Conservation (phyloP, 2,797 vertebrate genomes). For the Manis pentadactyla region DNA sequence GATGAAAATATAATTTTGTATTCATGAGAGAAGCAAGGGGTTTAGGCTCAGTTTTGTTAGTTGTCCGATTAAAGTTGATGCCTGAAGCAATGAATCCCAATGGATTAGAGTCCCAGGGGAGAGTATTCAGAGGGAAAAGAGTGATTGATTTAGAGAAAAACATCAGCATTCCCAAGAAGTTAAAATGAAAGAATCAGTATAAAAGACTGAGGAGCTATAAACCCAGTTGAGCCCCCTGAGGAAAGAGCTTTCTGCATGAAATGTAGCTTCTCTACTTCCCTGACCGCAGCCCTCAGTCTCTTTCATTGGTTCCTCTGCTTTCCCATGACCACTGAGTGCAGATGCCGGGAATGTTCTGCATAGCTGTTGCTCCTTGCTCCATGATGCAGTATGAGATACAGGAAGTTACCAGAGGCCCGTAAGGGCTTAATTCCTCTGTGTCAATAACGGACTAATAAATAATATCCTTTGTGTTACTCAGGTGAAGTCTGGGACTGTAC, state of each 20-base stretch:
- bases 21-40: neutral
- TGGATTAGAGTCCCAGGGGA: neutral
- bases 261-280: neutral
- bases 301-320: neutral
- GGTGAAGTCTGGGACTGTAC: neutral
- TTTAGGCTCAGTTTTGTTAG: neutral
- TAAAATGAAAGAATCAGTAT: neutral
- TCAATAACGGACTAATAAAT: neutral
- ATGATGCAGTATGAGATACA: neutral
- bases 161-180: neutral
- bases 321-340: neutral
- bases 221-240: rapidly evolving
- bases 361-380: neutral
- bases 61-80: neutral
- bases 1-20: neutral
- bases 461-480: neutral
- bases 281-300: rapidly evolving
- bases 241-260: neutral
- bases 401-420: neutral
- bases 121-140: neutral
- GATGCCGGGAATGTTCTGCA: neutral
- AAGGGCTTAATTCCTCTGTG: neutral
- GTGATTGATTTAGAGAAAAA: neutral
- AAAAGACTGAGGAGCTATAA: neutral
- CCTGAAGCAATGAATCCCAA: neutral